Evolutionary conservation across 1,140 invertebrate species (phyloP).

Genomic region (Octopus bimaculoides): DNA sequence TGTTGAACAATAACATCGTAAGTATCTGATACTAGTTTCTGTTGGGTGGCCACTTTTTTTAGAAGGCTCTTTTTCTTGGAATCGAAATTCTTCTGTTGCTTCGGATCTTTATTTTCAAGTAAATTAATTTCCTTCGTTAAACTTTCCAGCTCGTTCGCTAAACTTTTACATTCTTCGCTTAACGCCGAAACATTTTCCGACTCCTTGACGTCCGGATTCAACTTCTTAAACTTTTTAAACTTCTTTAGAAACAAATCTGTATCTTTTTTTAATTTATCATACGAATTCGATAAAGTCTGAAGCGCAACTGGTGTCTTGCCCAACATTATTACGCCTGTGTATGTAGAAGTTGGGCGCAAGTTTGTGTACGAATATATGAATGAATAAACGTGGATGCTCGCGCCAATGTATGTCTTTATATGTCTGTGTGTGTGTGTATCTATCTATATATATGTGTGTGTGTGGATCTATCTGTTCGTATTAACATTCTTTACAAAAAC

Average conservation of each 20-base stretch:
- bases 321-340: too few species aligned
- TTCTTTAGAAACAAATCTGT: neutral
- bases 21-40: neutral
- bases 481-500: too few species aligned
- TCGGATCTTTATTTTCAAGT: neutral
- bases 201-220: neutral
- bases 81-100: neutral
- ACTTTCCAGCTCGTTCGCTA: neutral
- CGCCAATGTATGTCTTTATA: too few species aligned
- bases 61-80: neutral
- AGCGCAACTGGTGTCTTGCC: too few species aligned
- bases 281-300: neutral
- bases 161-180: neutral
- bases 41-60: neutral
- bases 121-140: neutral
- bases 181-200: neutral
- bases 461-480: too few species aligned
- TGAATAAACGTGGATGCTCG: too few species aligned
- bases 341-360: too few species aligned
- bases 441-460: too few species aligned
- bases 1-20: neutral
- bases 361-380: too few species aligned
- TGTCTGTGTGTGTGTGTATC: too few species aligned
- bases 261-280: neutral
- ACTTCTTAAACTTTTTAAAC: neutral